Evolutionary conservation across 2,113 vertebrate species (phyloP).

Genomic region (Choloepus hoffmanni): DNA sequence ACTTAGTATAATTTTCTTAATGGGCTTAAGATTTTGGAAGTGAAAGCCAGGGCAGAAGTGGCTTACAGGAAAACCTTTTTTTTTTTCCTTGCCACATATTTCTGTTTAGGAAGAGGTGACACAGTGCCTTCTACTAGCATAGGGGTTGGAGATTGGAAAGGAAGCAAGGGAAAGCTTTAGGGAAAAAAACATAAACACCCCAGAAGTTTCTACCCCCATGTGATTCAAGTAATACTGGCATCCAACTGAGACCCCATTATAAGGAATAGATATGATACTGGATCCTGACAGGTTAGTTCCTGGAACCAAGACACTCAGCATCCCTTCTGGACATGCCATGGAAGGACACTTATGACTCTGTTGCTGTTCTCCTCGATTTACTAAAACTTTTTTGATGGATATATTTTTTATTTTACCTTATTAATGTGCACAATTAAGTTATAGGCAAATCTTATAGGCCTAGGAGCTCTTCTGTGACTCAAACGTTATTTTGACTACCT

Average conservation of each 20-base stretch:
- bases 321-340: neutral
- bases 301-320: neutral
- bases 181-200: neutral
- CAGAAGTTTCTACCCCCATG: neutral
- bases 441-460: neutral
- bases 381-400: neutral
- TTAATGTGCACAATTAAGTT: neutral
- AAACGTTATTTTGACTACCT: neutral
- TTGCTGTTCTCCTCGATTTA: neutral
- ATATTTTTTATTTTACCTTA: neutral
- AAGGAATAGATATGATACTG: neutral
- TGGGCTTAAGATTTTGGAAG: neutral
- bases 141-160: neutral
- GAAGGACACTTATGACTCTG: neutral
- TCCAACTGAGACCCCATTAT: neutral
- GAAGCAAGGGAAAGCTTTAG: neutral
- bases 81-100: neutral
- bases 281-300: neutral
- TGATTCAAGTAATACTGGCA: neutral
- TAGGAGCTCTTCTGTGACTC: neutral
- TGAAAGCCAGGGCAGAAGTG: neutral
- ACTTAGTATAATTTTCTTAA: neutral
- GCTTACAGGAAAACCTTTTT: neutral
- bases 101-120: neutral
- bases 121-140: neutral